Evolutionary conservation across 2,888 invertebrate genomes (phyloP).

Genomic region (Strigamia maritima): DNA sequence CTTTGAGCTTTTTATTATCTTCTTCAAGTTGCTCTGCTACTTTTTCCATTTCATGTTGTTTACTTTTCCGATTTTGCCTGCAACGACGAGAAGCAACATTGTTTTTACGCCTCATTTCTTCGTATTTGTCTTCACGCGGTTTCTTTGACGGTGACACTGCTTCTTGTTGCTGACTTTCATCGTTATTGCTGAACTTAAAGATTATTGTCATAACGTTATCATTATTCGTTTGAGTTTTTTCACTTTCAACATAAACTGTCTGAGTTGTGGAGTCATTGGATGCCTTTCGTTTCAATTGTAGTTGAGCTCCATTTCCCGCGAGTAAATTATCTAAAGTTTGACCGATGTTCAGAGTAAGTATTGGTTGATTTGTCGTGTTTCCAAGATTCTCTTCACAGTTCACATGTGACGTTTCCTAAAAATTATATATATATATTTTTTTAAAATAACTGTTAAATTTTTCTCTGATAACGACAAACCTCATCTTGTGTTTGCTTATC

Average conservation of each 20-base stretch:
- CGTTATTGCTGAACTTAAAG: background rate
- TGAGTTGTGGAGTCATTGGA: background rate
- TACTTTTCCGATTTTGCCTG: conserved; percentile 3
- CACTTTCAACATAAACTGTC: background rate
- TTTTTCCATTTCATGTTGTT: conserved; percentile 32
- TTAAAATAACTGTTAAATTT: background rate
- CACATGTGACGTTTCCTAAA: background rate
- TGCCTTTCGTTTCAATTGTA: conserved; percentile 26
- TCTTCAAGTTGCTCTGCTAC: conserved; percentile 15
- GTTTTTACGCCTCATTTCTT: conserved; percentile 35
- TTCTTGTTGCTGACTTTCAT: conserved; percentile 14
- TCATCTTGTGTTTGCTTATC: background rate
- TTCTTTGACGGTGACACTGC: background rate
- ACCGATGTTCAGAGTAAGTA: background rate
- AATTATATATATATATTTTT: background rate
- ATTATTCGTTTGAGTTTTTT: background rate
- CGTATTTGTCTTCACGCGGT: background rate
- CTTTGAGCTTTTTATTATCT: conserved; percentile 10
- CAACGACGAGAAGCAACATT: conserved; percentile 36
- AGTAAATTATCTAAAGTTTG: background rate
- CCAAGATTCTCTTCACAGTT: background rate
- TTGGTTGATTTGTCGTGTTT: background rate
- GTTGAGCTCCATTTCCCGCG: conserved; percentile 16
- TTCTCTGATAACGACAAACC: background rate
- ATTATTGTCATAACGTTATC: background rate